phyloP scores from a whole-genome alignment of 2,113 vertebrate genomes.

The Bubo blakistoni region DNA sequence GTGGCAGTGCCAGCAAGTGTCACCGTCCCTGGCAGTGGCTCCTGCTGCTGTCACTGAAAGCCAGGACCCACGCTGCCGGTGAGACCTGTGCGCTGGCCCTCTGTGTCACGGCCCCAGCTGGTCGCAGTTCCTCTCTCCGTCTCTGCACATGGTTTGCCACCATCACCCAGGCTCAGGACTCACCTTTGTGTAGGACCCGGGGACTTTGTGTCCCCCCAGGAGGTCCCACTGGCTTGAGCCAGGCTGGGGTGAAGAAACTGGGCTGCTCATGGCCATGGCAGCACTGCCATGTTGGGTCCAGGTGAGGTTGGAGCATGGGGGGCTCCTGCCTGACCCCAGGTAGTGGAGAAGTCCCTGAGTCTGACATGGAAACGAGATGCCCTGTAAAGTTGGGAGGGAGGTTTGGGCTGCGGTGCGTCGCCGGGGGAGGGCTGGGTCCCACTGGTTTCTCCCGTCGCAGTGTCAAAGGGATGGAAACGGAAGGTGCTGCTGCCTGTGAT shows the following conservation, averaged over 20 bases:
- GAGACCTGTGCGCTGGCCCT: neutral
- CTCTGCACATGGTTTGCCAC: neutral
- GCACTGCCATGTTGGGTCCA: neutral
- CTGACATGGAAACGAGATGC: neutral
- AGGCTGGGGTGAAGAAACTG: neutral
- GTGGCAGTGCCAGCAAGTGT: neutral
- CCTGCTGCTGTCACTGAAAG: neutral
- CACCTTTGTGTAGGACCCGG: fast-evolving
- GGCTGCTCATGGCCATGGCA: neutral
- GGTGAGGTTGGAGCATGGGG: neutral
- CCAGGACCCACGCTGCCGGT: fast-evolving
- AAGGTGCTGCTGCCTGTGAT: neutral
- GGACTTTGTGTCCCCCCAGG: neutral
- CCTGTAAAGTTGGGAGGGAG: fast-evolving
- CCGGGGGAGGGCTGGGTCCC: neutral
- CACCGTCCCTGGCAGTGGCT: neutral
- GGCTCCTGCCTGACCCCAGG: neutral
- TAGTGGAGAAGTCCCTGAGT: fast-evolving
- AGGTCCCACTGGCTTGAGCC: neutral
- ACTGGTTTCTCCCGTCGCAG: neutral
- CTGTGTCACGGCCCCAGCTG: fast-evolving
- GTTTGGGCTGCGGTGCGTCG: fast-evolving
- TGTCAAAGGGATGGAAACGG: neutral
- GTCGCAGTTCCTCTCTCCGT: neutral
- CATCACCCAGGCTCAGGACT: neutral